Evolutionary conservation across 1,140 invertebrate genomes (phyloP), one percentile per base, ranked within the genome.

Genomic region (Drosophila bifasciata): DNA sequence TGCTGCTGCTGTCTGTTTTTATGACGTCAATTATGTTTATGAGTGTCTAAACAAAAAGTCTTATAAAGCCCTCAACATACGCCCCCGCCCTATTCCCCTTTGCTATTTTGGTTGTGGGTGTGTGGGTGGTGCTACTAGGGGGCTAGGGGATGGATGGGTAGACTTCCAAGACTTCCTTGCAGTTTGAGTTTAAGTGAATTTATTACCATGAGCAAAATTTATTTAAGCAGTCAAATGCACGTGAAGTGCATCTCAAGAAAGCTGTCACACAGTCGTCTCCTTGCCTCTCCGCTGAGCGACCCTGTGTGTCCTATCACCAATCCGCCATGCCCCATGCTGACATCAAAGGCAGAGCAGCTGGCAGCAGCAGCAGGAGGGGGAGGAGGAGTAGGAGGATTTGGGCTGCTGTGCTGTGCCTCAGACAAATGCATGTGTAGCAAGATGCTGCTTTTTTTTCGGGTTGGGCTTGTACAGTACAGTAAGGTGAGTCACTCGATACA

Each of bases 11-110:
- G 79, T 84, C 79, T 86, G 73, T 85, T 81, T 86, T 86, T 86
- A 86, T 86, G 81, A 86, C 81, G 81, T 86, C 81, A 86, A 86
- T 86, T 86, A 86, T 86, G 81, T 86, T 86, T 86, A 86, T 86
- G 81, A 86, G 84, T 88, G 81, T 86, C 81, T 86, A 86, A 86
- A 86, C 81, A 86, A 86, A 84, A 86, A 86, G 73, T 86, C 79
- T 25, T 60, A 86, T 78, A 86, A 77, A 81, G 81, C 77, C 77
- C 55, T 75, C 77, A 69, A 61, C 68, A 63, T 63, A 66, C 44
- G 51, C 53, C 55, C 64, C 60, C 44, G 51, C 53, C 55, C 64
- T 66, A 67, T 68, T 76, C 51, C 61, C 61, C 57, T 45, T 63
- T 63, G 56, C n/a, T 68, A 44, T 52, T 56, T 23, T 62, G 51